Evolutionary conservation across 2,113 vertebrate genomes (phyloP).

Genomic region (Sphyrna mokarran): DNA sequence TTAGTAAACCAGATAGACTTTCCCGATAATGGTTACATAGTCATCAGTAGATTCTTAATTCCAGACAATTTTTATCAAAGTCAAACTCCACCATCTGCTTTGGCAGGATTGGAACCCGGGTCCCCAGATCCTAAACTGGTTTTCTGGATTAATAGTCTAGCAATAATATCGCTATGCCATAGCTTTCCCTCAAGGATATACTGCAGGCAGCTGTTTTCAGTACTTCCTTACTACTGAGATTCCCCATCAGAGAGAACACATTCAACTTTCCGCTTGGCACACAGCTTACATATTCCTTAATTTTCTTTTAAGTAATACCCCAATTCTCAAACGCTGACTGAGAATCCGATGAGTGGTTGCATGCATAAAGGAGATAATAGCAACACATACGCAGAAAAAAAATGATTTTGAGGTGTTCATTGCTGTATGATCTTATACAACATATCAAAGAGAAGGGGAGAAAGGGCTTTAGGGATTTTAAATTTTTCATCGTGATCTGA

Average conservation of each 20-base stretch:
- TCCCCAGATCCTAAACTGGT: too few relatives aligned
- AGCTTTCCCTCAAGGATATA: too few relatives aligned
- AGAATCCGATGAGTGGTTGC: background rate
- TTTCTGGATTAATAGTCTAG: too few relatives aligned
- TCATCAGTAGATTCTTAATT: too few relatives aligned
- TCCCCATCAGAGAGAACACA: background rate
- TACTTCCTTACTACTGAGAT: too few relatives aligned
- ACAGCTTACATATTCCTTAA: background rate
- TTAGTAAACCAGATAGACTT: too few relatives aligned
- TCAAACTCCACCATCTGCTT: too few relatives aligned
- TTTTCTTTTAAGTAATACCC: background rate
- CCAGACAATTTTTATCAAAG: too few relatives aligned
- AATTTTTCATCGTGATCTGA: conserved; percentile 11
- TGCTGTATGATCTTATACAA: background rate
- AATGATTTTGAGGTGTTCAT: background rate
- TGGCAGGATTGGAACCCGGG: too few relatives aligned
- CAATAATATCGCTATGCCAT: too few relatives aligned
- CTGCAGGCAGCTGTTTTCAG: background rate
- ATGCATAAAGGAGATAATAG: background rate
- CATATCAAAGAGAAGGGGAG: background rate
- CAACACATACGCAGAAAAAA: too few relatives aligned
- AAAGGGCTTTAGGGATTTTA: background rate
- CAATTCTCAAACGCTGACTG: background rate
- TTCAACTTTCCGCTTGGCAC: background rate
- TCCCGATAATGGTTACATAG: too few relatives aligned